Evolutionary conservation across 2,888 invertebrate genomes (phyloP).

Genomic region (Apodemia duryi): DNA sequence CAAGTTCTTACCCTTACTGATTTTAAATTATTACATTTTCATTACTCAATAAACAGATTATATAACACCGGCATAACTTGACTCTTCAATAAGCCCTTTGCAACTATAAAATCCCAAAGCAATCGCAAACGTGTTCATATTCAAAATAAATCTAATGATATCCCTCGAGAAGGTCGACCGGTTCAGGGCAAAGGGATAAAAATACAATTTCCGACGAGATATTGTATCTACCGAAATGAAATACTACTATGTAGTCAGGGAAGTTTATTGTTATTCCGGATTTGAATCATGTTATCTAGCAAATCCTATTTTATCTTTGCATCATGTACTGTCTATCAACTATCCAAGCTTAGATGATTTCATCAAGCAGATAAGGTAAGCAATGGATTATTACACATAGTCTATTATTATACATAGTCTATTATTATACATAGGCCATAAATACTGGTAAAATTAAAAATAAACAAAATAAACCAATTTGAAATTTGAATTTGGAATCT

Average conservation of each 20-base stretch:
- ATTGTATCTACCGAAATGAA: background rate
- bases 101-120: background rate
- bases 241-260: background rate
- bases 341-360: background rate
- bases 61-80: background rate
- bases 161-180: background rate
- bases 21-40: background rate
- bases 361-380: too few relatives aligned
- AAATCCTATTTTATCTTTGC: background rate
- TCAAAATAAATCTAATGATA: constrained; percentile 3
- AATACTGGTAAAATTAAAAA: too few relatives aligned
- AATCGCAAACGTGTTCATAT: background rate
- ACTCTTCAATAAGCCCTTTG: background rate
- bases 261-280: background rate
- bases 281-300: background rate
- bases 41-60: background rate
- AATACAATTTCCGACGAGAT: constrained; percentile 2
- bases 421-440: too few relatives aligned
- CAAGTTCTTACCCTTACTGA: too few relatives aligned
- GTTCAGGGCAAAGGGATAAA: background rate
- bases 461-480: too few relatives aligned
- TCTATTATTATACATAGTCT: too few relatives aligned
- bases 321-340: background rate
- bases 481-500: too few relatives aligned
- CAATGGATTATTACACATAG: too few relatives aligned